Base-by-base conservation (phyloP, 2,113 vertebrate genomes). In the Camarhynchus parvulus region DNA sequence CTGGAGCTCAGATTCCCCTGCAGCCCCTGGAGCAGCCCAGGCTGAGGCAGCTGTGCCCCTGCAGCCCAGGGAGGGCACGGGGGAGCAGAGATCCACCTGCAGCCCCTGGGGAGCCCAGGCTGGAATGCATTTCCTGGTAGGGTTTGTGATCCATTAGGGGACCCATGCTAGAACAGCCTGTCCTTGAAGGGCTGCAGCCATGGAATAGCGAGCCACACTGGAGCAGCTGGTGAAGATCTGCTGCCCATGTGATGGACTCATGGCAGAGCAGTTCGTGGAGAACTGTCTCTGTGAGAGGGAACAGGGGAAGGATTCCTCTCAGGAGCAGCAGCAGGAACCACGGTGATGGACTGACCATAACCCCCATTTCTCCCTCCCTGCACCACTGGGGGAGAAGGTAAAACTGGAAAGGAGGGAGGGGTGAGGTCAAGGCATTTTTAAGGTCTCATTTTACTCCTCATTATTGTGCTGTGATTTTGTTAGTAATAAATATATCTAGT, bases 131-230 rank as follows among this genome's bases (percentile, higher is more conserved):
- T 12, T 63, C 14, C 23, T 23, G n/a, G 6, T 8, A 47, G 41
- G 23, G 74, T 55, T 56, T 55, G 21, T 35, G 16, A 37, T 35
- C 17, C 17, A 4, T 3, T 13, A 11, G 17, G 6, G 3, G 7
- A 63, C 0, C 3, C 11, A 7, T 0, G 0, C 14, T 18, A 11
- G 28, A 46, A 9, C 9, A 55, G 9, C 12, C 28, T 47, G 27
- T n/a, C 9, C 17, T 3, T 47, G 69, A 39, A 28, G 41, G 23
- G 15, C 3, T 7, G 9, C 28, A 39, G 33, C 33, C 17, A 11
- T 22, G 47, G 27, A 44, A 31, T 20, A 33, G 9, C 18, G 39
- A 63, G 5, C 18, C n/a, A 23, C 4, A 2, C 8, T 47, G 49
- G 28, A 39, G 49, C 18, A 46, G 27, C 0, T 27, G 6, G 21